phyloP scores from a whole-genome alignment of 2,113 vertebrate genomes.

The Macaca nemestrina region DNA sequence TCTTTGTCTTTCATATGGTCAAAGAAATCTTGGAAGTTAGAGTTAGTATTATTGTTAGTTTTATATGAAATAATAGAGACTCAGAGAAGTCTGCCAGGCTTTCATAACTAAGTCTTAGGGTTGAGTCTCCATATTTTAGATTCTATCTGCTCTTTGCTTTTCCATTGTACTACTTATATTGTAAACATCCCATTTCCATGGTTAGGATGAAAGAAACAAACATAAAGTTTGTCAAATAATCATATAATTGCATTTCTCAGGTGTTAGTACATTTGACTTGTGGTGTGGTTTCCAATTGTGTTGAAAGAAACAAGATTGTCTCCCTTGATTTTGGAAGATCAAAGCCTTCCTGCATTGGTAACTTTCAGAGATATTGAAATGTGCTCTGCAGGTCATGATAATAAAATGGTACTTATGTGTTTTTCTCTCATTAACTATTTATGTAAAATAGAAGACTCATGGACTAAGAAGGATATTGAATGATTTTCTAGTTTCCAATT shows the following conservation, averaged over 20 bases:
- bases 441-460: not conserved
- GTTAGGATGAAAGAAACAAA: not conserved
- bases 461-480: not conserved
- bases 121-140: not conserved
- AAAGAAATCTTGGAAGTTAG: not conserved
- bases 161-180: not conserved
- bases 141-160: not conserved
- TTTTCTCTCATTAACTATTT: not conserved
- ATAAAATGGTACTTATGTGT: not conserved
- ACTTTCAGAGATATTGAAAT: not conserved
- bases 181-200: not conserved
- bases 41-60: not conserved
- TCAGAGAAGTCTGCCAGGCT: not conserved
- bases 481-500: not conserved
- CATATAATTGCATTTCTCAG: not conserved
- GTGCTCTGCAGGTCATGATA: not conserved
- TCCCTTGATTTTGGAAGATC: not conserved
- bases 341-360: not conserved
- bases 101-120: not conserved
- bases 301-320: not conserved
- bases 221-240: not conserved
- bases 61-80: not conserved
- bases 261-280: not conserved
- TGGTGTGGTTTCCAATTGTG: not conserved
- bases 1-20: not conserved